Percentiles rank a stretch among this genome's conserved stretches.
phyloP scores from a whole-genome alignment of 2,113 vertebrate species.

The Ceyx melanurus region DNA sequence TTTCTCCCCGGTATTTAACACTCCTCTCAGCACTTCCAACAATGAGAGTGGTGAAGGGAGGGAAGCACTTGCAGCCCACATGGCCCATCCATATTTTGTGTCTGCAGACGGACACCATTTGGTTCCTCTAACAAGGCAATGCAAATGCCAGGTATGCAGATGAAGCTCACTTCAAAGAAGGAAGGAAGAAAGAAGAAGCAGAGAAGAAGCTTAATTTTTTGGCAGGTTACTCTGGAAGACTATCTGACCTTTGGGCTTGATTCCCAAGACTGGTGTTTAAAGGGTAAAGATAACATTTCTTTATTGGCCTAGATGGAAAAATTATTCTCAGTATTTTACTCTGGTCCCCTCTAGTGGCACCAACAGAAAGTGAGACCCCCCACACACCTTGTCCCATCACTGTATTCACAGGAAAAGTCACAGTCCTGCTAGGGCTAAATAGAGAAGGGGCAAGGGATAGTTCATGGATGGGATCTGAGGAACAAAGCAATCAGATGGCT shows the following conservation, averaged over 20 bases:
- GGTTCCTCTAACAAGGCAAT: not conserved
- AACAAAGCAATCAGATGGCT: not conserved
- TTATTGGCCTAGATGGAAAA: not conserved
- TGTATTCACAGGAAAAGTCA: not conserved
- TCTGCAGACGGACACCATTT: not conserved
- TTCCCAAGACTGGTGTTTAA: not conserved
- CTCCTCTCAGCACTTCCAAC: not conserved
- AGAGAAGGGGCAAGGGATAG: not conserved
- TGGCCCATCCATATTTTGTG: not conserved
- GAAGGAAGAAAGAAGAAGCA: not conserved
- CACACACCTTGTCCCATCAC: not conserved
- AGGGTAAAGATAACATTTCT: not conserved
- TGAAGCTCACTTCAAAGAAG: not conserved
- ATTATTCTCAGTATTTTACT: slow-evolving; percentile 5
- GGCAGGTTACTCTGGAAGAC: not conserved
- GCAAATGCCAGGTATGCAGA: not conserved
- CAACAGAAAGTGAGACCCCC: not conserved
- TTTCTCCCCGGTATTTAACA: not conserved
- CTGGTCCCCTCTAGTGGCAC: slow-evolving; percentile 14
- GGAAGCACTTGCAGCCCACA: not conserved
- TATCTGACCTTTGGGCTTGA: not conserved
- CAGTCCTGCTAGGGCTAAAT: not conserved
- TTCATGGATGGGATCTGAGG: not conserved
- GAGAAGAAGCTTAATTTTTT: not conserved
- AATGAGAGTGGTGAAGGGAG: not conserved